Evolutionary conservation across 2,113 vertebrate species (phyloP).

Genomic region (Sapajus apella): DNA sequence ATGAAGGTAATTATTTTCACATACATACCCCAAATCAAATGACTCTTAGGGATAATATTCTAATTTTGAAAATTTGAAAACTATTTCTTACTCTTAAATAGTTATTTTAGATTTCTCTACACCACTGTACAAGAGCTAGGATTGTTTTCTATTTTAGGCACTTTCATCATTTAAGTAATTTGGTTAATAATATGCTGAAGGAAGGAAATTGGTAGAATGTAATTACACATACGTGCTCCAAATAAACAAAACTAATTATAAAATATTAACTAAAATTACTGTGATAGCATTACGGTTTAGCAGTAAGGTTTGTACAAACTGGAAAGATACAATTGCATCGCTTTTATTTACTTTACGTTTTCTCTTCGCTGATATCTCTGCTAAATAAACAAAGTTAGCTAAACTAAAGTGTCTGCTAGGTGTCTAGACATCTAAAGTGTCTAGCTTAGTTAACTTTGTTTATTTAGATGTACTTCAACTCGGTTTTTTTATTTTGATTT

Average conservation of each 20-base stretch:
- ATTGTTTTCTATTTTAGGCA: background rate
- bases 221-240: background rate
- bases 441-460: too few relatives aligned
- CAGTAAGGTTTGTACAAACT: background rate
- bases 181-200: background rate
- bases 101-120: background rate
- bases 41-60: background rate
- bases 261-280: background rate
- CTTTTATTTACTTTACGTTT: background rate
- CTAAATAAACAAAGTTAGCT: constrained; percentile 2
- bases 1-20: constrained; percentile 14
- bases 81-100: background rate
- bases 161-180: background rate
- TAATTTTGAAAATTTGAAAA: background rate
- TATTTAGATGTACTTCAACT: too few relatives aligned
- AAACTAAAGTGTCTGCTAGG: too few relatives aligned
- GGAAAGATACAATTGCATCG: background rate
- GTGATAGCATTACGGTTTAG: background rate
- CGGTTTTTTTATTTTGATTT: too few relatives aligned
- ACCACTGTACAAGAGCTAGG: background rate
- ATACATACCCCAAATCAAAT: background rate
- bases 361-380: background rate
- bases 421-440: too few relatives aligned
- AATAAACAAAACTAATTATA: background rate
- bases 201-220: background rate